Evolutionary conservation across 2,797 vertebrate species (phyloP).

Genomic region (Gymnodraco acuticeps): DNA sequence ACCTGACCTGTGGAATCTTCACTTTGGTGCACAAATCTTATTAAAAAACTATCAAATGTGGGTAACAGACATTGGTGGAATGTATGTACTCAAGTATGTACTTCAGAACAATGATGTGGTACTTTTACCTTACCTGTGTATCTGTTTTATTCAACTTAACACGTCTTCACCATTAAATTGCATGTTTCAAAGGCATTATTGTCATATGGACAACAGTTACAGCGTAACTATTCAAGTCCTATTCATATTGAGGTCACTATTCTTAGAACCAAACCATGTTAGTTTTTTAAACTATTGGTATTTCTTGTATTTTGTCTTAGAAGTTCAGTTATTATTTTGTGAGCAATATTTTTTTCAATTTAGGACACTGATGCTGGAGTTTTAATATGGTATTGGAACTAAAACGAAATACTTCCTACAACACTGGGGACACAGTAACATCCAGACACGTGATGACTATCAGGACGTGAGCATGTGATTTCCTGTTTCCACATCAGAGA

Average conservation of each 20-base stretch:
- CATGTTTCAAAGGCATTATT: not conserved
- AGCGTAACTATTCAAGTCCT: too few relatives aligned
- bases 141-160: not conserved
- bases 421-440: not conserved
- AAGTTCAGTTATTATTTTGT: not conserved
- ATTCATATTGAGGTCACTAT: too few relatives aligned
- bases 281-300: too few relatives aligned
- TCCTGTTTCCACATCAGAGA: constrained; percentile 53
- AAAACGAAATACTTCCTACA: constrained; percentile 7
- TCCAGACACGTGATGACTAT: constrained; percentile 12
- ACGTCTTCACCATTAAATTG: not conserved
- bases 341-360: not conserved
- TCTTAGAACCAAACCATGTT: too few relatives aligned
- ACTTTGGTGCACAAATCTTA: not conserved
- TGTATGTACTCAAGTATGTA: not conserved
- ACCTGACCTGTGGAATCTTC: not conserved
- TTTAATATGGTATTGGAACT: not conserved
- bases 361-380: not conserved
- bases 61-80: not conserved
- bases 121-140: not conserved
- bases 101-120: not conserved
- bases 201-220: too few relatives aligned
- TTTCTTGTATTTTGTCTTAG: not conserved
- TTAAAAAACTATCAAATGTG: not conserved
- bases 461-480: constrained; percentile 32